These are phyloP conservation scores for Osedax fenrisi DNA, from an alignment of 2,888 invertebrate species.

Conservation along the genomic window DNA sequence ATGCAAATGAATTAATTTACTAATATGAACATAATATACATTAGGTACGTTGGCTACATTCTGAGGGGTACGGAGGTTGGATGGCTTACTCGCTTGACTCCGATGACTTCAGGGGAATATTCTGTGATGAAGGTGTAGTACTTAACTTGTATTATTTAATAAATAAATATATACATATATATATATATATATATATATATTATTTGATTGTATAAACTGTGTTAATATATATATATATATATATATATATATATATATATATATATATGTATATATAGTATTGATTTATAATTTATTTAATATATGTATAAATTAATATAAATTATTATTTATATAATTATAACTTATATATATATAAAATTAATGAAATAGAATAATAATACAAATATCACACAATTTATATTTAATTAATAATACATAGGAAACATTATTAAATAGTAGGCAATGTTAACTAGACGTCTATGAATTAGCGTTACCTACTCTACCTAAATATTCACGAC, in stretches of 20 bases:
- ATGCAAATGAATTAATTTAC: too few species aligned
- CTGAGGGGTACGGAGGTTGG: background rate
- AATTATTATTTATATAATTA: background rate
- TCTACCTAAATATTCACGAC: too few species aligned
- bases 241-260: background rate
- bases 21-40: too few species aligned
- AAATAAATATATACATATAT: background rate
- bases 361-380: too few species aligned
- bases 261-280: background rate
- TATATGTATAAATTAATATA: background rate
- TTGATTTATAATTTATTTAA: background rate
- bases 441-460: too few species aligned
- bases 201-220: background rate
- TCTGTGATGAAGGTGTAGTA: slow-evolving; percentile 5
- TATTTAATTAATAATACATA: too few species aligned
- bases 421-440: too few species aligned
- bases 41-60: background rate
- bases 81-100: background rate
- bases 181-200: background rate
- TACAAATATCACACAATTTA: too few species aligned
- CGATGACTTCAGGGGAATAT: slow-evolving; percentile 4
- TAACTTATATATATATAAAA: too few species aligned
- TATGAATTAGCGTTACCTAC: too few species aligned
- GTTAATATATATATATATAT: background rate
- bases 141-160: background rate